Conservation (phyloP, 1,140 invertebrate genomes). For the Orchestia grillus region DNA sequence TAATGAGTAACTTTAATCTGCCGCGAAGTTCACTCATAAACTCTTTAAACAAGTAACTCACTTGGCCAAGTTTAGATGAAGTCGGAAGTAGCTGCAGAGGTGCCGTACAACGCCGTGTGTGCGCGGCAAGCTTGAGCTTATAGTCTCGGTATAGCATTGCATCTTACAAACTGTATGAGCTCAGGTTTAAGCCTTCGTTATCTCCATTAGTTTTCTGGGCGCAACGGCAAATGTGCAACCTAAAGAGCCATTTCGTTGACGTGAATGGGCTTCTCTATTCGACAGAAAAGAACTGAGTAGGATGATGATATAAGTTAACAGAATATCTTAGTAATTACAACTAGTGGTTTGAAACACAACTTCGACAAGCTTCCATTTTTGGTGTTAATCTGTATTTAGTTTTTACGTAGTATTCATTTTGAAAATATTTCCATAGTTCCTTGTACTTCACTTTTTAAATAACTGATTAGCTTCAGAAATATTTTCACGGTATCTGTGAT, state of each 20-base stretch:
- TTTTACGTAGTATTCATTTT: background rate
- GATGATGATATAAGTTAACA: background rate
- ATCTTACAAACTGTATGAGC: background rate
- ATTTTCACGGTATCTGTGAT: background rate
- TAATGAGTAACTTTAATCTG: conserved; percentile 53
- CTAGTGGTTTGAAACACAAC: background rate
- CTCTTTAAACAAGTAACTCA: conserved; percentile 50
- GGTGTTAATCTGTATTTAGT: background rate
- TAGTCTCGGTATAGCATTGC: background rate
- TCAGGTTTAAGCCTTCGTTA: background rate
- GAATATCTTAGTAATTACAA: background rate
- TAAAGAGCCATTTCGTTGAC: background rate
- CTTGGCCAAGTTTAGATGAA: conserved; percentile 50
- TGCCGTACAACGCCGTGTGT: background rate
- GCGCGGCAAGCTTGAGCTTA: background rate
- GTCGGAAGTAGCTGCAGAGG: conserved; percentile 34
- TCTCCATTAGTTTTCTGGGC: background rate
- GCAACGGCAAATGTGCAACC: background rate
- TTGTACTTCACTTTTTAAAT: background rate
- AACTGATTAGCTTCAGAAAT: background rate
- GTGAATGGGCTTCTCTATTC: background rate
- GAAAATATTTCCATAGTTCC: background rate
- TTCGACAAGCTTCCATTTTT: background rate
- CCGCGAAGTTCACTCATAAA: conserved; percentile 39
- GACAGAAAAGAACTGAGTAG: background rate